Evolutionary conservation across 2,797 vertebrate species (phyloP), one percentile per base, ranked within the genome.

Genomic region (Sebastes itinus): DNA sequence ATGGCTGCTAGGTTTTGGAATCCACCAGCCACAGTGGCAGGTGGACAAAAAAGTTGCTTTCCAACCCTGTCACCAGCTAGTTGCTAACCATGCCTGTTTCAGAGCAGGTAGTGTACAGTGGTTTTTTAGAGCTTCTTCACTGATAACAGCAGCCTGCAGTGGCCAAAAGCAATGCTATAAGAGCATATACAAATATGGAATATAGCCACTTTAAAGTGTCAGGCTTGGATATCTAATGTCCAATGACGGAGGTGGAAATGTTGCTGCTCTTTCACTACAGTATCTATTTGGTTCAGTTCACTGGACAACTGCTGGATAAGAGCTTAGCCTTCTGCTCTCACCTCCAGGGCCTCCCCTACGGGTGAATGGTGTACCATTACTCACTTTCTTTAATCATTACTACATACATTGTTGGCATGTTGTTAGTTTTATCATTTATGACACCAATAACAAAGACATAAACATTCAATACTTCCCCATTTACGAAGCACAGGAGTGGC

Each of bases 291-390:
- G 20, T 79, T 64, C 6, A 60, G 22, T 33, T 69, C 65, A 28
- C 11, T 38, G 35, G 35, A 38, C 35, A 25, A 66, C 62, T 69
- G 54, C 72, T 77, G 78, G 58, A 75, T 62, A 70, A 75, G 2
- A 66, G 32, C 61, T 38, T 38, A 38, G 35, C 35, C 35, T 38
- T 38, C 35, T 38, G 35, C 7, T 61, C 16, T 59, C 2, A 2
- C n/a, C 35, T 63, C n/a, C 27, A 20, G 30, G 49, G 42, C 14
- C 32, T 54, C 54, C 66, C 38, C 28, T 13, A 3, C 18, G 49
- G 60, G 5, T 77, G n/a, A 79, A 46, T 22, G 22, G 65, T 75
- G 27, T 30, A 55, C 42, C 11, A 42, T 58, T 67, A 38, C 35
- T 38, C 35, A 38, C 35, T 38, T 1, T 38, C 35, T 38, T 38